Evolutionary conservation across 2,113 vertebrate genomes (phyloP), one percentile per base, ranked within the genome.

Genomic region (Mugil cephalus): DNA sequence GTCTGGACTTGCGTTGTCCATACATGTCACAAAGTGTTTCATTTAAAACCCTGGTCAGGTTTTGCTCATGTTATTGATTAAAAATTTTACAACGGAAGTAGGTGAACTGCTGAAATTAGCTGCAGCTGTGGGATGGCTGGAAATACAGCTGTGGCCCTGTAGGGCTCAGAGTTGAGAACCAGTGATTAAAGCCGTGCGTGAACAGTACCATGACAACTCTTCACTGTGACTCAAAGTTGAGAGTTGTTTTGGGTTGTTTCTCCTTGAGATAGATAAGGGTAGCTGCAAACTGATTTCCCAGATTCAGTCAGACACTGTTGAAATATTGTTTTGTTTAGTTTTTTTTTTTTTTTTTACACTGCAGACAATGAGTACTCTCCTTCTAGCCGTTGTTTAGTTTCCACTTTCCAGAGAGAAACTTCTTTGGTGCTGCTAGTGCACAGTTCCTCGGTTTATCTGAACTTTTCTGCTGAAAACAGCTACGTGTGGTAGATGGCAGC

Each of bases 121-220:
- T 59, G 40, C 74, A 55, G 48, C 38, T 46, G 62, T 61, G 61
- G 82, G n/a, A 52, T 47, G 42, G 58, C 21, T 62, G 10, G 59
- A 79, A 79, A 79, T 69, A 59, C 47, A 86, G 40, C 10, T 15
- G 7, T 36, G 11, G 47, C 43, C 55, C 55, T 87, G 47, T 8
- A 21, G 50, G 62, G 47, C 51, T 48, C 10, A 14, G 14, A 59
- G 50, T 34, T 51, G 58, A 74, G 52, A 62, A 24, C 34, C 17
- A 24, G 38, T 74, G 64, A 78, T 87, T 67, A 75, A 21, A 56
- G 21, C 6, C 36, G 24, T 71, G 45, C 65, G 14, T 50, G 61
- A 62, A 53, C 35, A 42, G 21, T 69, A 53, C 35, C 36, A 17
- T 38, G 73, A 50, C 60, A 66, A 36, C 3, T 30, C n/a, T 43